Evolutionary conservation across 1,140 invertebrate species (phyloP).

Genomic region (Ceratitis capitata): DNA sequence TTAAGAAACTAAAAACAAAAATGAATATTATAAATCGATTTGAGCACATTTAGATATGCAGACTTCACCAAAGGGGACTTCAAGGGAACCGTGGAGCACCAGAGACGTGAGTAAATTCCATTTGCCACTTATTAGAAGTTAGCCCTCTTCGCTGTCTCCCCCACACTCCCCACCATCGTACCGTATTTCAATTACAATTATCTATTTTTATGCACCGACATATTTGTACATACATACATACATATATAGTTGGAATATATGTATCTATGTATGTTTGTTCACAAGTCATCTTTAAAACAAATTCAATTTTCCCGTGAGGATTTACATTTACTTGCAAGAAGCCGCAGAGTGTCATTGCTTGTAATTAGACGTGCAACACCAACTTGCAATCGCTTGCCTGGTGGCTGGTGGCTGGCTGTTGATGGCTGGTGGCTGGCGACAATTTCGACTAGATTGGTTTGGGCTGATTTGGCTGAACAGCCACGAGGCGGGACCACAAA

Average conservation of each 20-base stretch:
- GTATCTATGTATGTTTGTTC: background rate
- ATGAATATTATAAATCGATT: no score
- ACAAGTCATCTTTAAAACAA: background rate
- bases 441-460: no score
- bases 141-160: no score
- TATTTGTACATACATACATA: background rate
- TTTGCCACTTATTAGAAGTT: no score
- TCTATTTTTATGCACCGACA: background rate
- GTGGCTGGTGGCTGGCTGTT: background rate
- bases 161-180: no score
- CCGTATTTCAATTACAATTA: background rate
- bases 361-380: conserved; percentile 18
- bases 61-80: no score
- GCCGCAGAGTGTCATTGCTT: conserved; percentile 9
- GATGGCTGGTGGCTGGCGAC: background rate
- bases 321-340: background rate
- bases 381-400: background rate
- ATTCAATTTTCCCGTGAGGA: background rate
- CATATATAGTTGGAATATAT: background rate
- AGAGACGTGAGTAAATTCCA: no score
- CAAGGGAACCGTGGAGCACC: no score
- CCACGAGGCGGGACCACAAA: conserved; percentile 1
- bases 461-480: background rate
- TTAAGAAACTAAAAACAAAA: no score
- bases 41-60: no score